Evolutionary conservation across 2,797 vertebrate species (phyloP).

Genomic region (Anomalospiza imberbis): DNA sequence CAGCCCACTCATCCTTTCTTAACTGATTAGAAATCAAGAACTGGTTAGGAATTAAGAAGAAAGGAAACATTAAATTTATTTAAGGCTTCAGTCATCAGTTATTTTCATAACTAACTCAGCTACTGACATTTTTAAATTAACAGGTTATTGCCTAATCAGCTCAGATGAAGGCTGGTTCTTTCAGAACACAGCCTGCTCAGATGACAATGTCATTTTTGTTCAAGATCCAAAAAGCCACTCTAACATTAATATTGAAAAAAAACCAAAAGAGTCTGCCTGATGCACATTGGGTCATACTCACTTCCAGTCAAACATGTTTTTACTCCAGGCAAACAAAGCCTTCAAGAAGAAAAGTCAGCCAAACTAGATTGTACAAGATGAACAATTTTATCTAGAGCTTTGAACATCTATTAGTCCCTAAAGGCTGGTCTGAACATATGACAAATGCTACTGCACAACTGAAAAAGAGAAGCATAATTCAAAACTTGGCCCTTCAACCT

Average conservation of each 20-base stretch:
- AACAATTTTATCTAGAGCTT: not conserved
- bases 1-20: not conserved
- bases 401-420: not conserved
- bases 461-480: not conserved
- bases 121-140: not conserved
- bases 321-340: not conserved
- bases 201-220: not conserved
- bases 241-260: fast-evolving
- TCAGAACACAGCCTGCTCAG: not conserved
- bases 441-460: not conserved
- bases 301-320: not conserved
- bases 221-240: not conserved
- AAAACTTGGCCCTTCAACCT: not conserved
- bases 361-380: not conserved
- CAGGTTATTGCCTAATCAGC: not conserved
- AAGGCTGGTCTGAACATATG: not conserved
- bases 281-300: not conserved
- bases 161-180: not conserved
- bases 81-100: not conserved
- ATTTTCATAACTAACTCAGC: not conserved
- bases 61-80: not conserved
- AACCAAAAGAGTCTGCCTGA: not conserved
- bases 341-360: not conserved
- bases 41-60: not conserved
- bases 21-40: not conserved